Evolutionary conservation across 2,888 invertebrate genomes (phyloP).

Genomic region (Tuberolachnus salignus): DNA sequence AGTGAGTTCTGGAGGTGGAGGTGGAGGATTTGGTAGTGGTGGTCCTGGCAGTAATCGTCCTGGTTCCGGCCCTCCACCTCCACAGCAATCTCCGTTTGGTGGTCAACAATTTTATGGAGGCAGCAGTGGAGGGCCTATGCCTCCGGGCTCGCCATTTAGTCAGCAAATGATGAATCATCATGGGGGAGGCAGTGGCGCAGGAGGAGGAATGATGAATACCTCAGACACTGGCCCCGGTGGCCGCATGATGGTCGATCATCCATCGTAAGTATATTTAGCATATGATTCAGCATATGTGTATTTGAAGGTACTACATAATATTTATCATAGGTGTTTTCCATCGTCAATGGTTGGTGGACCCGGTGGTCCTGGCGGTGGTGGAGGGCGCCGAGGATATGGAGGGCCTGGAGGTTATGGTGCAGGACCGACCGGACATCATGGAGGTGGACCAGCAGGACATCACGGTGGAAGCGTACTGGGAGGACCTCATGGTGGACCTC

Average conservation of each 20-base stretch:
- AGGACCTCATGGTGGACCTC: slow-evolving; percentile 30
- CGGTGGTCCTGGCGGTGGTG: slow-evolving; percentile 9
- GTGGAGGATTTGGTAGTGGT: slow-evolving; percentile 23
- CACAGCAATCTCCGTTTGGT: slow-evolving; percentile 36
- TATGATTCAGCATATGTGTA: too few relatives aligned
- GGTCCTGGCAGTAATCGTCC: slow-evolving; percentile 35
- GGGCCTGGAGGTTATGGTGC: slow-evolving; percentile 28
- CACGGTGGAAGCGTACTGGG: slow-evolving; percentile 39
- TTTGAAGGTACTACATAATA: not conserved
- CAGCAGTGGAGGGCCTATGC: not conserved
- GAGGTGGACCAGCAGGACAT: slow-evolving; percentile 38
- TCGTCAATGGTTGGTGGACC: slow-evolving; percentile 41
- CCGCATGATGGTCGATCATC: slow-evolving; percentile 47
- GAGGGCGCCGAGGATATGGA: slow-evolving; percentile 31
- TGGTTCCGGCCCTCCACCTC: slow-evolving; percentile 30
- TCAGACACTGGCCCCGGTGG: slow-evolving; percentile 3
- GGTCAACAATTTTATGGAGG: slow-evolving; percentile 43
- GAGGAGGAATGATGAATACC: slow-evolving; percentile 43
- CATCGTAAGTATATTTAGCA: slow-evolving; percentile 35
- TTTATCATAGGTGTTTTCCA: slow-evolving; percentile 37
- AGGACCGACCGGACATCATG: slow-evolving; percentile 31
- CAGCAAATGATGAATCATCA: slow-evolving; percentile 38
- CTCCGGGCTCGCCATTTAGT: slow-evolving; percentile 38
- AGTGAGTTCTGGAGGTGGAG: slow-evolving; percentile 47
- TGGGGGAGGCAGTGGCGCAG: slow-evolving; percentile 16